Percentiles rank a stretch among this genome's conserved stretches.
Evolutionary conservation across 2,797 vertebrate species (phyloP).

Genomic region (Micromesistius poutassou): DNA sequence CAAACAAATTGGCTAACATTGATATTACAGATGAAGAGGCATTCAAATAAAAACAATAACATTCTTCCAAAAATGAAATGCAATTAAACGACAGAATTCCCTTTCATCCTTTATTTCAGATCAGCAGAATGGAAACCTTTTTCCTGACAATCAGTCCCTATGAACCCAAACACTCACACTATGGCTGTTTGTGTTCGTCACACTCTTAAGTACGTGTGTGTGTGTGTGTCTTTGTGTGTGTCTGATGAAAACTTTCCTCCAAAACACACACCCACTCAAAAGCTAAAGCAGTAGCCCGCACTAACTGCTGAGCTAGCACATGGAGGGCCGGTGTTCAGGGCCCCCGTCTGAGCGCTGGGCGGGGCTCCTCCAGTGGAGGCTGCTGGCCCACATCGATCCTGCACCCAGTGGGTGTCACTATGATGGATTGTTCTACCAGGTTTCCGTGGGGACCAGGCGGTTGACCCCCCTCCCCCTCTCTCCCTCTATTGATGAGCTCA

Average conservation of each 20-base stretch:
- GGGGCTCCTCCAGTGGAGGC: constrained; percentile 27
- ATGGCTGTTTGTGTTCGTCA: background rate
- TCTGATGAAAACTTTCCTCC: constrained; percentile 51
- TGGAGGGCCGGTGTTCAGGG: constrained; percentile 50
- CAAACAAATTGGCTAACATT: constrained; percentile 25
- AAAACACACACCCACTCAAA: constrained; percentile 33
- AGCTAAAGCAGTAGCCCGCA: constrained; percentile 27
- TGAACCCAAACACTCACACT: background rate
- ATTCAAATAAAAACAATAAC: constrained; percentile 1
- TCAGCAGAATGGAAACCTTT: background rate
- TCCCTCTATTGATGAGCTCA: constrained; percentile 37
- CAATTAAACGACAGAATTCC: background rate
- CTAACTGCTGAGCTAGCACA: constrained; percentile 59
- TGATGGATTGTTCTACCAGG: constrained; percentile 74
- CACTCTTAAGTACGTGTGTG: background rate
- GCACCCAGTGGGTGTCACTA: constrained; percentile 62
- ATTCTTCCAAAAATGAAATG: background rate
- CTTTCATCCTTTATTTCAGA: background rate
- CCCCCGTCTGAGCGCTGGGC: constrained; percentile 48
- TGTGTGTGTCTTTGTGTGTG: constrained; percentile 27
- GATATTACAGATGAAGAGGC: constrained; percentile 3
- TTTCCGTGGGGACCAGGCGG: constrained; percentile 38
- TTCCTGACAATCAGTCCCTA: background rate
- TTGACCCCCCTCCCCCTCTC: constrained; percentile 62
- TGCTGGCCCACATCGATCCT: constrained; percentile 63